Conservation (phyloP, 2,797 vertebrate genomes). For the Calcarius lapponicus region DNA sequence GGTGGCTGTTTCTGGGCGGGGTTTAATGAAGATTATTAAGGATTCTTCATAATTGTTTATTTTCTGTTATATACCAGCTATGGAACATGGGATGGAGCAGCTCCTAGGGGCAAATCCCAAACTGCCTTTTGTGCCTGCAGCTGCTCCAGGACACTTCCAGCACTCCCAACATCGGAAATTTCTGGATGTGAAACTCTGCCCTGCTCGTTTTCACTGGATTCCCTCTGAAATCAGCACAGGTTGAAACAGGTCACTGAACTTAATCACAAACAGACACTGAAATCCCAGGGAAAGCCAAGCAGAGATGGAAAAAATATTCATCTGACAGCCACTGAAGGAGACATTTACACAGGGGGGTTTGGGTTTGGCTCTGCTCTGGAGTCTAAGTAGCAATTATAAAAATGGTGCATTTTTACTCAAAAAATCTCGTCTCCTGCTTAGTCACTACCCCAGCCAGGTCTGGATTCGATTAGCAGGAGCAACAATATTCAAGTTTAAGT, state of each 20-base stretch:
- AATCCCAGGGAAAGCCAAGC: not conserved
- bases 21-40: not conserved
- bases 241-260: not conserved
- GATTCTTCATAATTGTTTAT: not conserved
- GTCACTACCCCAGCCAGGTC: not conserved
- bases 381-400: not conserved
- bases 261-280: not conserved
- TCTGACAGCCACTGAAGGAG: not conserved
- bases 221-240: not conserved
- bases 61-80: not conserved
- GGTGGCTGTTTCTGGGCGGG: not conserved
- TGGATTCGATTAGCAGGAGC: slow-evolving; percentile 21
- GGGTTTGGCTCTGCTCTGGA: not conserved
- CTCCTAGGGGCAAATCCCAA: not conserved
- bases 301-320: not conserved
- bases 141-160: not conserved
- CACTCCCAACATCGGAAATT: accelerated
- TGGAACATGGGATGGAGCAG: accelerated
- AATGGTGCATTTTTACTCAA: not conserved
- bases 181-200: not conserved
- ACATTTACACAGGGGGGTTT: not conserved
- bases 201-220: not conserved
- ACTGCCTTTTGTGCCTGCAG: accelerated
- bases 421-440: not conserved
- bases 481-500: not conserved